A percentile compares a stretch with the other conserved stretches of the same genome.
Evolutionary conservation across 1,140 invertebrate genomes (phyloP).

Genomic region (Drosophila varians): DNA sequence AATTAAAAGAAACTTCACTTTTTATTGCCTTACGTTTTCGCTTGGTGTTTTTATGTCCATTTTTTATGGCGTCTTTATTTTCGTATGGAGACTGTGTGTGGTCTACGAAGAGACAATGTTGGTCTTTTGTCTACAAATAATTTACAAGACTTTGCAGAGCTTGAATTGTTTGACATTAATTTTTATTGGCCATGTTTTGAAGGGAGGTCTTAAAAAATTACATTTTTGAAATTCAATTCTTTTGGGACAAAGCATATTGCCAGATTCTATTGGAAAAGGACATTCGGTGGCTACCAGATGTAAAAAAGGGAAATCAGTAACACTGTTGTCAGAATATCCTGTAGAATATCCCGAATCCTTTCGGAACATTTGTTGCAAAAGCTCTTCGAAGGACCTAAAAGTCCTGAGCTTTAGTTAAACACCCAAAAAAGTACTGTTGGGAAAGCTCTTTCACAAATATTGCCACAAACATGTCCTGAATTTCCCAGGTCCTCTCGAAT

Average conservation of each 20-base stretch:
- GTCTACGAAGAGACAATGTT: conserved; percentile 14
- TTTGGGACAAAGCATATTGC: too few relatives aligned
- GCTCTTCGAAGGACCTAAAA: neutral
- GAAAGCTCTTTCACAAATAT: neutral
- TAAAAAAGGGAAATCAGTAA: neutral
- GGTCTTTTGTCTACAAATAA: conserved; percentile 29
- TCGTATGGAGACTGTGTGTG: conserved; percentile 33
- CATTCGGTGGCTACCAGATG: neutral
- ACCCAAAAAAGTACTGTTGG: neutral
- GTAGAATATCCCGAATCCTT: neutral
- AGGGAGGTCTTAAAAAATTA: conserved; percentile 1
- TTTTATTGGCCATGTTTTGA: conserved; percentile 3
- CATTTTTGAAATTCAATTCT: conserved; percentile 4
- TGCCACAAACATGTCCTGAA: neutral
- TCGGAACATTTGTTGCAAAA: neutral
- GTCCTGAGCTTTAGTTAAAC: neutral
- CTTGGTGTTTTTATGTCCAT: conserved; percentile 7
- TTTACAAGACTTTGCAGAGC: conserved; percentile 23
- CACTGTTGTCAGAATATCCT: too few relatives aligned
- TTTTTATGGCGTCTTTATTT: conserved; percentile 24
- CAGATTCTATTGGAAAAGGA: neutral
- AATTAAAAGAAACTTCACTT: conserved; percentile 70
- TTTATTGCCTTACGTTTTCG: conserved; percentile 72
- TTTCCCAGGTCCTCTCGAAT: neutral
- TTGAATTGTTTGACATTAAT: neutral